These are phyloP conservation scores for Stichopus chloronotus DNA, from an alignment of 35 echinoderm and acorn worm genomes.

Conservation along the genomic window DNA sequence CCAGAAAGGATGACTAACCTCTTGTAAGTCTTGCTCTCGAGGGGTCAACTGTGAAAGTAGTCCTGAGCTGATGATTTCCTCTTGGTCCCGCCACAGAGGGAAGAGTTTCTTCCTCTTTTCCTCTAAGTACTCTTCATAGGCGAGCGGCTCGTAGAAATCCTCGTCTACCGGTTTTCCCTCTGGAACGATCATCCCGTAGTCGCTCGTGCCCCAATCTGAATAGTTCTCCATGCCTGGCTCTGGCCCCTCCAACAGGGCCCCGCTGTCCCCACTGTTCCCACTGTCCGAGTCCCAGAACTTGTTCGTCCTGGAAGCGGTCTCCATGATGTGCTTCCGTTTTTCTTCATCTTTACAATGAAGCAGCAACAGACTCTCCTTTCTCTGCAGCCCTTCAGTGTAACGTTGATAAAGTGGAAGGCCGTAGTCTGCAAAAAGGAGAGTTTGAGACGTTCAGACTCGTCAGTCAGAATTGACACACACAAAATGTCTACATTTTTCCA, in stretches of 20 bases:
- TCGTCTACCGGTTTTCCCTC: background rate
- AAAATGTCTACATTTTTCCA: no score
- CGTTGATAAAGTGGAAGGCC: slow-evolving; percentile 31
- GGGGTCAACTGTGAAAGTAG: background rate
- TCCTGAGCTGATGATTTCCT: background rate
- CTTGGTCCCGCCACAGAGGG: slow-evolving; percentile 39
- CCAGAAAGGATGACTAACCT: background rate
- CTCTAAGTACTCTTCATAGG: slow-evolving; percentile 46
- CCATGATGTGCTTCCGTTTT: background rate
- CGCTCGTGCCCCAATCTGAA: background rate
- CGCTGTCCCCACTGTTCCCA: background rate
- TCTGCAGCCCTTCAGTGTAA: slow-evolving; percentile 9
- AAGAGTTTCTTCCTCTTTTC: slow-evolving; percentile 45
- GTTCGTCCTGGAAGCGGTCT: background rate
- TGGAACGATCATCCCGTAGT: background rate
- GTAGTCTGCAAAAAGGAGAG: background rate
- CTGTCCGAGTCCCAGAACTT: background rate
- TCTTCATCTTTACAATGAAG: background rate
- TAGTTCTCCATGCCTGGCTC: background rate
- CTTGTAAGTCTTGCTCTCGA: slow-evolving; percentile 36
- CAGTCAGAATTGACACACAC: no score
- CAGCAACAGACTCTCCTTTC: slow-evolving; percentile 18
- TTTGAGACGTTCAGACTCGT: no score
- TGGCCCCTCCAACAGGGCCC: background rate
- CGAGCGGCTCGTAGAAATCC: slow-evolving; percentile 34